Percentiles rank a stretch among this genome's conserved stretches.
phyloP scores from a whole-genome alignment of 2,888 invertebrate genomes.

The Bombylius major region DNA sequence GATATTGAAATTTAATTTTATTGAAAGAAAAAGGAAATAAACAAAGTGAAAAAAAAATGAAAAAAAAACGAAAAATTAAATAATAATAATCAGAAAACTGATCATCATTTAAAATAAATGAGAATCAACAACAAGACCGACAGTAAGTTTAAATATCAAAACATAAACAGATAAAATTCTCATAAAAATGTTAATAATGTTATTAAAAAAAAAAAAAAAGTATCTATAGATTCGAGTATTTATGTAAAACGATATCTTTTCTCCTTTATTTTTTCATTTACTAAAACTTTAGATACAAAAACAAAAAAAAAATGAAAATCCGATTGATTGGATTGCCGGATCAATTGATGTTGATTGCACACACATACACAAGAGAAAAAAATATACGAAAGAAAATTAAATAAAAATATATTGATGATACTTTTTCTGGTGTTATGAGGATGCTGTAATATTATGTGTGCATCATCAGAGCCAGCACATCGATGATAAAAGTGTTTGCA shows the following conservation, averaged over 20 bases:
- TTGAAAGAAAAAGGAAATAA: too few species aligned
- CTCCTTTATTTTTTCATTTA: background rate
- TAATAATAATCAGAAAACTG: background rate
- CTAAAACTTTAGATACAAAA: too few species aligned
- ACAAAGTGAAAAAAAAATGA: too few species aligned
- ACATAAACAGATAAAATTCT: slow-evolving; percentile 11
- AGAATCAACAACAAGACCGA: slow-evolving; percentile 10
- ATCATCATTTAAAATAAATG: slow-evolving; percentile 7
- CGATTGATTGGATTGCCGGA: background rate
- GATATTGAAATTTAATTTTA: too few species aligned
- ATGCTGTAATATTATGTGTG: too few species aligned
- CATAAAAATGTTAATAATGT: slow-evolving; percentile 13
- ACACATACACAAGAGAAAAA: background rate
- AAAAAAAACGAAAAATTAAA: too few species aligned
- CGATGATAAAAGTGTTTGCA: too few species aligned
- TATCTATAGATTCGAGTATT: background rate
- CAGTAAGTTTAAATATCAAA: slow-evolving; percentile 9
- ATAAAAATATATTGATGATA: background rate
- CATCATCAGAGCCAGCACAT: too few species aligned
- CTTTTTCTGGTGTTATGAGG: too few species aligned
- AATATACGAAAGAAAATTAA: background rate
- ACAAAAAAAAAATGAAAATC: background rate
- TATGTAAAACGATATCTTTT: background rate
- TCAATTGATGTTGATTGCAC: background rate
- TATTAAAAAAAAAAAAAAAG: slow-evolving; percentile 8